Conservation (phyloP, 1,140 invertebrate species). For the Drosophila seguyi region DNA sequence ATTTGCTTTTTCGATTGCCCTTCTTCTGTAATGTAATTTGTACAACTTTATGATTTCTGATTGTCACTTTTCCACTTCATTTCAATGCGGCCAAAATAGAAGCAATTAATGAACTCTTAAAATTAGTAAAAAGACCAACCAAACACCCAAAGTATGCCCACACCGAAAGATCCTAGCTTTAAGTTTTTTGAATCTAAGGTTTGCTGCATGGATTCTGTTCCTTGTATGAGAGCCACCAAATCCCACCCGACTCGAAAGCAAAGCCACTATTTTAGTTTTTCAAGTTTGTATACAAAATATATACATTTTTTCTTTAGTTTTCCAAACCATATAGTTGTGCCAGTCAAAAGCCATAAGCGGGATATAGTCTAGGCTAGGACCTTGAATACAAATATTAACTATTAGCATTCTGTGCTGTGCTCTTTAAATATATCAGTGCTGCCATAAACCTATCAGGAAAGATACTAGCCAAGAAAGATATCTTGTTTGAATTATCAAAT, state of each 20-base stretch:
- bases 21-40: constrained; percentile 56
- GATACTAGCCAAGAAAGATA: not conserved
- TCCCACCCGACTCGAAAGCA: constrained; percentile 19
- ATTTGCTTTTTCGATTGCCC: constrained; percentile 58
- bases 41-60: constrained; percentile 42
- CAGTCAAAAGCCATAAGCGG: constrained; percentile 12
- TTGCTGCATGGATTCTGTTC: constrained; percentile 63
- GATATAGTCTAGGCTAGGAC: constrained; percentile 26
- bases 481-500: too few species aligned
- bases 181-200: constrained; percentile 39
- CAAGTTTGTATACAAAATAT: not conserved
- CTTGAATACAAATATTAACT: constrained; percentile 7
- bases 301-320: constrained; percentile 14
- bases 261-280: constrained; percentile 29
- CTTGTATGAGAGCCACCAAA: constrained; percentile 31
- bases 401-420: constrained; percentile 13
- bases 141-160: constrained; percentile 51
- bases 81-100: constrained; percentile 37
- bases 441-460: not conserved
- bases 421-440: constrained; percentile 14
- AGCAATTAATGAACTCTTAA: constrained; percentile 16
- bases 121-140: not conserved
- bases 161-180: constrained; percentile 32
- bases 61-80: constrained; percentile 43
- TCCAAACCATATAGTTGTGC: constrained; percentile 8